Evolutionary conservation across 2,113 vertebrate genomes (phyloP).

Genomic region (Festucalex cinctus): DNA sequence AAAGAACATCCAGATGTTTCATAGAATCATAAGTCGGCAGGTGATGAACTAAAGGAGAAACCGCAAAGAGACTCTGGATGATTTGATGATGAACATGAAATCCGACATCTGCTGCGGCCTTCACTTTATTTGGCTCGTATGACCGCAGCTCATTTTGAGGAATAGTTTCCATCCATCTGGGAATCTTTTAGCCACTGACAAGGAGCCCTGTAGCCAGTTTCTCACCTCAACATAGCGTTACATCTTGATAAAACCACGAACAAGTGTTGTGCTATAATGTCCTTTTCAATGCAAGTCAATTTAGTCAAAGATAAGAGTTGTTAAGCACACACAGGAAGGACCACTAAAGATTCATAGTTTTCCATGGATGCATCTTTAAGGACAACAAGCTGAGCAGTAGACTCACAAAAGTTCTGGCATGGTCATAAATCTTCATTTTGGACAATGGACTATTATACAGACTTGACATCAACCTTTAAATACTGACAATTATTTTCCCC

Average conservation of each 20-base stretch:
- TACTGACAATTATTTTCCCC: conserved; percentile 8
- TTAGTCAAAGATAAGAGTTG: background rate
- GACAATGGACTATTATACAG: conserved; percentile 20
- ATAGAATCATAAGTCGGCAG: background rate
- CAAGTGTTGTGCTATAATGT: background rate
- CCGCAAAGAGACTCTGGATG: background rate
- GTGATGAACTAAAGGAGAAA: conserved; percentile 5
- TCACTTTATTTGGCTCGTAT: background rate
- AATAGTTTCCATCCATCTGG: conserved; percentile 8
- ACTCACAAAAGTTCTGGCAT: conserved; percentile 3
- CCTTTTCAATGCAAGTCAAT: background rate
- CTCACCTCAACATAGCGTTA: background rate
- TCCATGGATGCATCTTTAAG: conserved; percentile 10
- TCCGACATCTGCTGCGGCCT: background rate
- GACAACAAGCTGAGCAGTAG: conserved; percentile 10
- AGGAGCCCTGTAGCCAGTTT: background rate
- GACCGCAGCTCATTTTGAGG: background rate
- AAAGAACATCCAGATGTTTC: conserved; percentile 10
- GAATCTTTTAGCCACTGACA: conserved; percentile 4
- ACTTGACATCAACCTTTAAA: conserved; percentile 13
- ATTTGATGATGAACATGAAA: background rate
- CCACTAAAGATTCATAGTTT: conserved; percentile 14
- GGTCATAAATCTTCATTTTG: conserved; percentile 34
- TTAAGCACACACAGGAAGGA: conserved; percentile 20
- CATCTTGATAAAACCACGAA: background rate